phyloP scores from a whole-genome alignment of 2,888 invertebrate species.

The Brachynemurus nebulosus region DNA sequence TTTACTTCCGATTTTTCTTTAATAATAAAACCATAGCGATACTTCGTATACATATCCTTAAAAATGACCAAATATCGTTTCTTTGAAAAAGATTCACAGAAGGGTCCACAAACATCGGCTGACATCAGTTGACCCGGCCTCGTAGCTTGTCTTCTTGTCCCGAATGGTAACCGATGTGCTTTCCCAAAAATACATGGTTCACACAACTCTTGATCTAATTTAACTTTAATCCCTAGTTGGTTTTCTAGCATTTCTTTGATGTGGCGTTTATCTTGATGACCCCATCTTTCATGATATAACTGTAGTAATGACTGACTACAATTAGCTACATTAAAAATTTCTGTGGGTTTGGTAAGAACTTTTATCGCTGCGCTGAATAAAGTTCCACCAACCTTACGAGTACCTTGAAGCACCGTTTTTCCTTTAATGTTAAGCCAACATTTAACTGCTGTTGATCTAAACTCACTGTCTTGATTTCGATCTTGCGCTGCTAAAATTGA shows the following conservation, averaged over 20 bases:
- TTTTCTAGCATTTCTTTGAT: background rate
- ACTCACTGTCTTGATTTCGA: background rate
- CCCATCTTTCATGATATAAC: background rate
- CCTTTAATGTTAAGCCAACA: background rate
- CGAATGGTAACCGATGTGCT: background rate
- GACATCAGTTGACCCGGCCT: background rate
- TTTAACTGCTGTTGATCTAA: background rate
- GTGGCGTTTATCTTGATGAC: background rate
- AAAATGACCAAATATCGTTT: background rate
- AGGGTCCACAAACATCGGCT: background rate
- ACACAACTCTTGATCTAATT: background rate
- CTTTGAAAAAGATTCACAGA: background rate
- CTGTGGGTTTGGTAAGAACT: background rate
- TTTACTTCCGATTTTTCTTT: too few relatives aligned
- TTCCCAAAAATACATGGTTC: too few relatives aligned
- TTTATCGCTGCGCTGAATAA: background rate
- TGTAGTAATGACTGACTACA: background rate
- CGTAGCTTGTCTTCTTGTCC: background rate
- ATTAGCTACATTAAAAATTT: background rate
- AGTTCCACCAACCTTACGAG: background rate
- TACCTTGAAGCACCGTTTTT: background rate
- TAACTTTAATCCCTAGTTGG: background rate
- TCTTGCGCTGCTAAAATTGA: background rate
- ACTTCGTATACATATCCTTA: background rate
- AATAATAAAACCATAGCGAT: too few relatives aligned